These are phyloP conservation scores for Sardina pilchardus DNA, from an alignment of 2,113 vertebrate species.

Conservation along the genomic window DNA sequence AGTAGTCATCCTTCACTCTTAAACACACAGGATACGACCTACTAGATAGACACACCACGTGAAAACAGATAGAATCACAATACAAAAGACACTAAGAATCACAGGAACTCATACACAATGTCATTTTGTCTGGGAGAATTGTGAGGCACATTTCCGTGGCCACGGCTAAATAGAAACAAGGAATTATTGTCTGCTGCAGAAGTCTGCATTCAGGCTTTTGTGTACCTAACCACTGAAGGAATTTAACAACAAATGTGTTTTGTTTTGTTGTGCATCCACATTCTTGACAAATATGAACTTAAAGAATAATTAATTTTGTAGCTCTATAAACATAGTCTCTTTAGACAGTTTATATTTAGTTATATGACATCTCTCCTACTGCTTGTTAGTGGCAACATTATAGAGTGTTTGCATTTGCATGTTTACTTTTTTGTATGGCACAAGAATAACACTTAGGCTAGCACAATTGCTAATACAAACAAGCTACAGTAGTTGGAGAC, in stretches of 20 bases:
- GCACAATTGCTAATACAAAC: slow-evolving; percentile 25
- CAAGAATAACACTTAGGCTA: not conserved
- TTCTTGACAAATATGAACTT: not conserved
- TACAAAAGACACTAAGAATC: not conserved
- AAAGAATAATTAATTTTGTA: not conserved
- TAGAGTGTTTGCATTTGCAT: no score
- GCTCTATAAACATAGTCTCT: not conserved
- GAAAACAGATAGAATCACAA: not conserved
- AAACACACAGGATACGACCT: slow-evolving; percentile 1
- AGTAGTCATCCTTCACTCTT: slow-evolving; percentile 19
- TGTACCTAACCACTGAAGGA: not conserved
- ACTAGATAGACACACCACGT: not conserved
- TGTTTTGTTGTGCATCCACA: not conserved
- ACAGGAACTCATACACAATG: not conserved
- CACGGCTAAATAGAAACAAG: slow-evolving; percentile 52
- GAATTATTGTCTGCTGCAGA: not conserved
- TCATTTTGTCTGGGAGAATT: slow-evolving; percentile 17
- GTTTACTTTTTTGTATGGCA: not conserved
- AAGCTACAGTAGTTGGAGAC: slow-evolving; percentile 47
- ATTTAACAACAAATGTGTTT: not conserved
- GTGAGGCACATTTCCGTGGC: slow-evolving; percentile 23
- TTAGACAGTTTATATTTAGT: not conserved
- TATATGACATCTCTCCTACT: not conserved
- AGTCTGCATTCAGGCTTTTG: not conserved
- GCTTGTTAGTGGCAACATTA: not conserved